These are phyloP conservation scores for Hypotaenidia okinawae DNA, from an alignment of 2,797 vertebrate species.

Conservation along the genomic window DNA sequence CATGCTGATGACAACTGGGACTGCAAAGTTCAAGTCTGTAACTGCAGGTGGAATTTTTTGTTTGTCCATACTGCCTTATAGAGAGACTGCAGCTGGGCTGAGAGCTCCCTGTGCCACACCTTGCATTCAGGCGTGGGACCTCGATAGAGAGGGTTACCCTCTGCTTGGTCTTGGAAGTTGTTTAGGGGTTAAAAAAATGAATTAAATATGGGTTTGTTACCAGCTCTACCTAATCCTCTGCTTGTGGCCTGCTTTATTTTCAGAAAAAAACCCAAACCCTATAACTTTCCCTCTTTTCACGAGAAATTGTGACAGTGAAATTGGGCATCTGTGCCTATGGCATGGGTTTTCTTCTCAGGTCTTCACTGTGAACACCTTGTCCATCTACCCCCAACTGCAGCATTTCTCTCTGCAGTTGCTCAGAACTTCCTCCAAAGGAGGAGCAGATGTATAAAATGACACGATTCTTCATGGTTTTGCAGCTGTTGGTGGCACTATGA, in stretches of 20 bases:
- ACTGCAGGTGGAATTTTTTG: neutral
- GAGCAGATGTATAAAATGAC: constrained; percentile 45
- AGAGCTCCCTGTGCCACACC: neutral
- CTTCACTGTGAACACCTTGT: neutral
- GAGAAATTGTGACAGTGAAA: neutral
- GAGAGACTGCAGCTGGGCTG: neutral
- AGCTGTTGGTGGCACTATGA: constrained; percentile 52
- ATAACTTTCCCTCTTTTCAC: neutral
- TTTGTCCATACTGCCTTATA: neutral
- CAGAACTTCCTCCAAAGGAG: neutral
- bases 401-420: neutral
- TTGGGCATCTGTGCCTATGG: neutral
- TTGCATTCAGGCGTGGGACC: rapidly evolving
- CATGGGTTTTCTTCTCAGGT: neutral
- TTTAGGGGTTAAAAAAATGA: neutral
- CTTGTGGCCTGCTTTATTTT: neutral
- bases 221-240: neutral
- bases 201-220: neutral
- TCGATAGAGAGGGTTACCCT: neutral
- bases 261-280: neutral
- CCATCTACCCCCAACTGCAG: neutral
- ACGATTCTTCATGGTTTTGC: constrained; percentile 35
- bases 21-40: neutral
- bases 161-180: neutral
- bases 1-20: neutral